Conservation (phyloP, 2,888 invertebrate genomes). For the Pyrocoelia pectoralis region DNA sequence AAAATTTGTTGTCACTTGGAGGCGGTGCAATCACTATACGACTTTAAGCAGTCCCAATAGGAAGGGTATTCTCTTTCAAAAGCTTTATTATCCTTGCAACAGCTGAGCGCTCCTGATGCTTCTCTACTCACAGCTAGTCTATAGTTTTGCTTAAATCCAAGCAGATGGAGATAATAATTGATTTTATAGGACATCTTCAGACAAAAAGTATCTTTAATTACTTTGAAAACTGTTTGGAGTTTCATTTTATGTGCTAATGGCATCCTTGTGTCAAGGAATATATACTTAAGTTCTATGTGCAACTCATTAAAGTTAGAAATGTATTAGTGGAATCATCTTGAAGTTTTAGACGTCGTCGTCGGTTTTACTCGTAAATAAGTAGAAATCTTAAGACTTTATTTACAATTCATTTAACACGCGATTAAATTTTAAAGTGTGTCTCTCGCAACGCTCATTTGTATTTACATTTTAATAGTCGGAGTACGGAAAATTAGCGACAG, state of each 20-base stretch:
- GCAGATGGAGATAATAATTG: slow-evolving; percentile 39
- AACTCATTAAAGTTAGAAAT: slow-evolving; percentile 24
- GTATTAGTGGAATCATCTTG: slow-evolving; percentile 17
- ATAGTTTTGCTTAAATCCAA: slow-evolving; percentile 19
- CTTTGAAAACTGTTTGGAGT: slow-evolving; percentile 37
- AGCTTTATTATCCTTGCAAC: slow-evolving; percentile 44
- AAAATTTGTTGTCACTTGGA: slow-evolving; percentile 53
- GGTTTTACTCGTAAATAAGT: slow-evolving; percentile 37
- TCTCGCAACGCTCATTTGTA: slow-evolving; percentile 16
- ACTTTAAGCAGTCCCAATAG: slow-evolving; percentile 49
- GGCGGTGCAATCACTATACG: slow-evolving; percentile 53
- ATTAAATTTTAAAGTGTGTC: slow-evolving; percentile 37
- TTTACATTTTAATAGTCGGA: slow-evolving; percentile 25
- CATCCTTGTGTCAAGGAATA: not conserved
- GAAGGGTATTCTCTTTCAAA: slow-evolving; percentile 50
- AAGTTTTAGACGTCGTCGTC: not conserved
- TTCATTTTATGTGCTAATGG: slow-evolving; percentile 20
- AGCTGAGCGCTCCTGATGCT: slow-evolving; percentile 38
- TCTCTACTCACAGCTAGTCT: slow-evolving; percentile 28
- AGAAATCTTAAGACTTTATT: slow-evolving; percentile 41
- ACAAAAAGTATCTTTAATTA: slow-evolving; percentile 43
- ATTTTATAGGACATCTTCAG: slow-evolving; percentile 35
- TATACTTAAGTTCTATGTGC: slow-evolving; percentile 13
- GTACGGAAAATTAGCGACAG: slow-evolving; percentile 11
- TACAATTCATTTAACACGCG: slow-evolving; percentile 44